Conservation (phyloP, 2,888 invertebrate genomes). For the Limnephilus marmoratus region DNA sequence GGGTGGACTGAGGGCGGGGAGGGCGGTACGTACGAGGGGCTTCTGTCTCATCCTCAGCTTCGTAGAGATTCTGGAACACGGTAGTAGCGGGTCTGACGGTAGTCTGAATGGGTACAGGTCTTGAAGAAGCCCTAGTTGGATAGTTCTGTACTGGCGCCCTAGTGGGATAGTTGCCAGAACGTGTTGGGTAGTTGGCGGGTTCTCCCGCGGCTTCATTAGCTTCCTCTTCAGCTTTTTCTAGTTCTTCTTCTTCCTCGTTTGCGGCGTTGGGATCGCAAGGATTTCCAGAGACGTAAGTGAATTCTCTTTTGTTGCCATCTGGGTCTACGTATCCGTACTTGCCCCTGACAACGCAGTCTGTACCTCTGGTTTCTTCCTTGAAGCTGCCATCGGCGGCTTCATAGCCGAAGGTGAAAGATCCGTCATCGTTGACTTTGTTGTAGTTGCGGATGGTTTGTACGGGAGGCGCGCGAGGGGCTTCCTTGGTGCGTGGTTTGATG, state of each 20-base stretch:
- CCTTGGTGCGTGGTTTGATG: conserved; percentile 75
- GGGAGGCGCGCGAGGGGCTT: conserved; percentile 82
- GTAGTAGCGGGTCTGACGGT: conserved; percentile 79
- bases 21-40: conserved; percentile 75
- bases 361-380: conserved; percentile 91
- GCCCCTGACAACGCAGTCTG: conserved; percentile 91
- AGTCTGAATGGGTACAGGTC: conserved; percentile 68
- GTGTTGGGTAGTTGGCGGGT: conserved; percentile 81
- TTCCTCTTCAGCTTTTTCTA: conserved; percentile 76
- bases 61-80: conserved; percentile 85
- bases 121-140: conserved; percentile 67
- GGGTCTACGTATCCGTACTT: conserved; percentile 93
- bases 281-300: conserved; percentile 91
- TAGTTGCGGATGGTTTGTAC: conserved; percentile 91
- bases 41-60: conserved; percentile 80
- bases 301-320: conserved; percentile 90
- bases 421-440: conserved; percentile 90
- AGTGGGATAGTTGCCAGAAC: conserved; percentile 80
- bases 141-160: conserved; percentile 73
- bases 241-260: conserved; percentile 81
- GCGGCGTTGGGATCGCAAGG: conserved; percentile 92
- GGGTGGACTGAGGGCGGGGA: conserved; percentile 76
- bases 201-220: conserved; percentile 79
- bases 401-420: conserved; percentile 90
- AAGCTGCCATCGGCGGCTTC: conserved; percentile 91